phyloP scores from a whole-genome alignment of 2,888 invertebrate species.

The Fissipunctia ypsillon region DNA sequence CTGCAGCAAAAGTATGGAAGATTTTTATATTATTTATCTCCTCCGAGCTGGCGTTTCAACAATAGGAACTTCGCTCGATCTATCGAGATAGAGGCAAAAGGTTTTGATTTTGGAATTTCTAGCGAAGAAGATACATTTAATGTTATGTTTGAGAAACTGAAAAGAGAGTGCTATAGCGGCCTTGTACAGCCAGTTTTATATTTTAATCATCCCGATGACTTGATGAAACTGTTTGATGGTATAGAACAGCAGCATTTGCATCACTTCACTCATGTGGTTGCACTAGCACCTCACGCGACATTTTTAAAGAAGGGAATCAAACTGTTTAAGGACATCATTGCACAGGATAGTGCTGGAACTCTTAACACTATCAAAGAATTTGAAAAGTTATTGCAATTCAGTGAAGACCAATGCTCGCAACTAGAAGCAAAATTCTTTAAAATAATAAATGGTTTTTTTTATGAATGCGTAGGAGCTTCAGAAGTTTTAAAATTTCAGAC shows the following conservation, averaged over 20 bases:
- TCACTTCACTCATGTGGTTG: constrained; percentile 91
- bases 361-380: constrained; percentile 76
- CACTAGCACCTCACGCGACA: constrained; percentile 89
- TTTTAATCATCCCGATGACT: constrained; percentile 89
- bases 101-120: constrained; percentile 82
- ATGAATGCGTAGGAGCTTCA: constrained; percentile 88
- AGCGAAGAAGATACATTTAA: constrained; percentile 83
- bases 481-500: constrained; percentile 90
- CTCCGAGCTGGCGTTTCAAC: constrained; percentile 90
- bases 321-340: constrained; percentile 82
- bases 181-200: constrained; percentile 89
- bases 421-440: constrained; percentile 89
- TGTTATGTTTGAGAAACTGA: constrained; percentile 86
- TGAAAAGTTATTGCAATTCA: constrained; percentile 77
- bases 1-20: constrained; percentile 92
- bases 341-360: constrained; percentile 75
- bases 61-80: constrained; percentile 88
- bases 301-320: constrained; percentile 86
- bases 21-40: constrained; percentile 92
- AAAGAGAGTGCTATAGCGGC: constrained; percentile 81
- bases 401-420: constrained; percentile 87
- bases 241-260: constrained; percentile 92
- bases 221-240: constrained; percentile 90
- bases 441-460: constrained; percentile 90
- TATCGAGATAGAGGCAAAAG: constrained; percentile 85